Evolutionary conservation across 2,888 invertebrate genomes (phyloP).

Genomic region (Litoditis marina): DNA sequence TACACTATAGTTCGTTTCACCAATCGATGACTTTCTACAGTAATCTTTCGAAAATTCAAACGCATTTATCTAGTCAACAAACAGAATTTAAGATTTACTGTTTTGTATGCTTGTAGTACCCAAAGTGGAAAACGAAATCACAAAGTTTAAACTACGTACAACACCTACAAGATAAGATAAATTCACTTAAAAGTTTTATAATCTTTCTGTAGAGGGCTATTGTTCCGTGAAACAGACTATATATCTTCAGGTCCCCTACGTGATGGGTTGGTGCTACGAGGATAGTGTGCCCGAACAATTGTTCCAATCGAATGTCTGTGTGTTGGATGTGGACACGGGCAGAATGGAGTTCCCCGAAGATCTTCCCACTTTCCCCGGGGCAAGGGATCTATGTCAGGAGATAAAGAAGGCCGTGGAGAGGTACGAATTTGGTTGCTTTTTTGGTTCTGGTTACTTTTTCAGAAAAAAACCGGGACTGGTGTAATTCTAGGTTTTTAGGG

Average conservation of each 20-base stretch:
- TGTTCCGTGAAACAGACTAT: neutral
- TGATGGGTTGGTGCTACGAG: conserved; percentile 79
- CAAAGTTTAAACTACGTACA: too few species aligned
- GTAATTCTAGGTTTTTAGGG: too few species aligned
- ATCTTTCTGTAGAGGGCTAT: too few species aligned
- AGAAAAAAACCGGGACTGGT: neutral
- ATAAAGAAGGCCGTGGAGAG: conserved; percentile 38
- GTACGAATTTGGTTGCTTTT: neutral
- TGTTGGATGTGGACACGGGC: conserved; percentile 90
- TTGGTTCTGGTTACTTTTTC: neutral
- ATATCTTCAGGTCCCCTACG: conserved; percentile 76
- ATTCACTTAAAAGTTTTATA: too few species aligned
- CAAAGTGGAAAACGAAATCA: too few species aligned
- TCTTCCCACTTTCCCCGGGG: conserved; percentile 85
- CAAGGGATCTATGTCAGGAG: conserved; percentile 62
- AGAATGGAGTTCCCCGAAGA: conserved; percentile 91
- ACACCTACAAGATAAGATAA: too few species aligned
- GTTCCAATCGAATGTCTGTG: conserved; percentile 78
- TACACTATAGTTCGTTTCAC: too few species aligned
- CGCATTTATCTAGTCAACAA: too few species aligned
- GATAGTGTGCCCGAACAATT: conserved; percentile 55
- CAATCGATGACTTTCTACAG: too few species aligned
- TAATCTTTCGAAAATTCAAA: too few species aligned
- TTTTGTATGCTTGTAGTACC: too few species aligned
- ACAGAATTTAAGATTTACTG: too few species aligned